Base-by-base conservation (phyloP, 2,888 invertebrate genomes). In the Nephrotoma flavescens region DNA sequence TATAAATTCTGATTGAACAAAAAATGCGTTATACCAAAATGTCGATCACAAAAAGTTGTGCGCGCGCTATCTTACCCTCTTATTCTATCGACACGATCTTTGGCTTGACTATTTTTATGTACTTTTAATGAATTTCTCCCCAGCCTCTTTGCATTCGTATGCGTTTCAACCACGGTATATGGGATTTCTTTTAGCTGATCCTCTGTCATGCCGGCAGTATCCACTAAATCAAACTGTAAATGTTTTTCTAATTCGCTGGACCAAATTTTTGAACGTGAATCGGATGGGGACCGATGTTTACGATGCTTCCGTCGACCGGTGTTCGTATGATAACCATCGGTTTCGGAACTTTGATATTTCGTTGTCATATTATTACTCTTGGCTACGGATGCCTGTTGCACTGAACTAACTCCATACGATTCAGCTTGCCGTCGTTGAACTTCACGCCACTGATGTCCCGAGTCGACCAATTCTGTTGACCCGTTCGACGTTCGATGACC, bases 381-480 rank as follows among this genome's bases (percentile, higher is more conserved):
- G 31, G 94, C 92, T 41, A 96, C 95, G 88, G 93, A 95, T 2
- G 96, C 96, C 89, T 96, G 95, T 91, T 96, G 94, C 87, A 94
- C 93, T 86, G 91, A 92, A 88, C 93, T 93, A 87, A 91, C 91
- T 86, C 92, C 92, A 85, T 93, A 92, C 15, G 90, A 92, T 89
- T 93, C 93, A 83, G 95, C 95, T 90, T 95, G 95, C 89, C 95
- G 95, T 89, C 95, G 94, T 90, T 97, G 95, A 84, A 96, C 96
- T 92, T 97, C 97, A 89, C 95, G 95, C 97, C 97, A 97, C 91
- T 97, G 97, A 86, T 95, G 94, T 89, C 96, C 96, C 6, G 97
- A 97, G 90, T 97, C 97, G 85, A 97, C 95, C 89, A 97, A 93
- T 91, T 97, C 97, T 87, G 94, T 93, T 88, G 92, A 91, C 87